These are phyloP conservation scores for Calonectris borealis DNA, from an alignment of 2,113 vertebrate species.

Conservation along the genomic window DNA sequence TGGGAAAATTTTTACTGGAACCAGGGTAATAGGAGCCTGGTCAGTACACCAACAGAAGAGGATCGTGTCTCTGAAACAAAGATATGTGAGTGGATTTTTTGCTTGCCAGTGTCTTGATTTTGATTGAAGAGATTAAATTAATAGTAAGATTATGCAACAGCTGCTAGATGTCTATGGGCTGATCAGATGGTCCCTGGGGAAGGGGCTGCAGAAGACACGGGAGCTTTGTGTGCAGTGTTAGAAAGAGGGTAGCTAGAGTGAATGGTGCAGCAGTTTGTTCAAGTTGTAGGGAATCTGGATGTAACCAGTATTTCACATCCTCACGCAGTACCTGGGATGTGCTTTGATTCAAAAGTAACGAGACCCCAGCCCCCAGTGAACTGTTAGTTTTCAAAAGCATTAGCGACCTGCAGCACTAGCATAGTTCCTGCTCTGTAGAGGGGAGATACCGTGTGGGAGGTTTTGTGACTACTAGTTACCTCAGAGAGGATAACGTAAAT, in stretches of 20 bases:
- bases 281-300: not conserved
- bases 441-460: not conserved
- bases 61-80: not conserved
- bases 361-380: not conserved
- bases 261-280: not conserved
- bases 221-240: not conserved
- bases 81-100: not conserved
- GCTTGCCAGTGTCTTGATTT: not conserved
- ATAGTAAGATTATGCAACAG: not conserved
- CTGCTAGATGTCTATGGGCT: not conserved
- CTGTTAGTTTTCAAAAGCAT: not conserved
- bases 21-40: not conserved
- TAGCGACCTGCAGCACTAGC: not conserved
- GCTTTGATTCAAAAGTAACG: not conserved
- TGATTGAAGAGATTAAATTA: not conserved
- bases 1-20: not conserved
- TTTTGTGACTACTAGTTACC: not conserved
- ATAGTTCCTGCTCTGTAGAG: not conserved
- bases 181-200: not conserved
- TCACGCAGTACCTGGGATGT: not conserved
- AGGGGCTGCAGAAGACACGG: not conserved
- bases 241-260: not conserved
- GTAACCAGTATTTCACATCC: not conserved
- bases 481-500: not conserved
- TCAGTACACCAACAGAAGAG: not conserved